Base-by-base conservation (phyloP, 2,888 invertebrate species). In the Napeogenes sylphis region DNA sequence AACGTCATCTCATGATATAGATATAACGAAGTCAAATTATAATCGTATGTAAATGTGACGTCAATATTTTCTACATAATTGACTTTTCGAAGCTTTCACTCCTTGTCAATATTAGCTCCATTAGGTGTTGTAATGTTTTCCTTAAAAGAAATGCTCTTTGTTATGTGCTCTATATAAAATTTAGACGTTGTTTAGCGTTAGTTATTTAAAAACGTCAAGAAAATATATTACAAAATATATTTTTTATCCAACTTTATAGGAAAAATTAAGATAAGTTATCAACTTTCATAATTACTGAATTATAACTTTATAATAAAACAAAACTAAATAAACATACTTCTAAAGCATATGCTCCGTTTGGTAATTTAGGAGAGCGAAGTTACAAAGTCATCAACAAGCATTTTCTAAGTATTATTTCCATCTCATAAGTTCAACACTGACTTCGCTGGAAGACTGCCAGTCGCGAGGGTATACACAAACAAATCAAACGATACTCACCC, bases 391-490 rank as follows among this genome's bases (percentile, higher is more conserved):
- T 59, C 56, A 57, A 59, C 61, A 62, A 64, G 59, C 60, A 58
- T 54, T 64, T 51, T 61, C 47, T 55, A 64, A 61, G 61, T 63
- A 66, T 63, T 63, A 63, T 54, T 60, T 65, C 55, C 61, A 62
- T 32, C 47, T 56, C 56, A 58, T 59, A 59, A 64, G 64, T 45
- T 64, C 42, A 45, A 63, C 60, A 67, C 67, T 62, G 58, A 57
- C 55, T 62, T 60, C 58, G 46, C 63, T 67, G 65, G 67, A 63
- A 30, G 55, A 30, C 57, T 67, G 67, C 67, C 67, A 67, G 64
- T 60, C 56, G 46, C 51, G 42, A 55, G 56, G 45, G 10, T 30
- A 56, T 54, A 46, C 58, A 38, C 42, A 30, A 30, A 14, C 32
- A 45, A 21, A 56, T 30, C 35, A 53, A 42, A 12, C 54, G 56